Evolutionary conservation across 2,113 vertebrate species (phyloP), one percentile per base, ranked within the genome.

Genomic region (Neodontobutis hainanensis): DNA sequence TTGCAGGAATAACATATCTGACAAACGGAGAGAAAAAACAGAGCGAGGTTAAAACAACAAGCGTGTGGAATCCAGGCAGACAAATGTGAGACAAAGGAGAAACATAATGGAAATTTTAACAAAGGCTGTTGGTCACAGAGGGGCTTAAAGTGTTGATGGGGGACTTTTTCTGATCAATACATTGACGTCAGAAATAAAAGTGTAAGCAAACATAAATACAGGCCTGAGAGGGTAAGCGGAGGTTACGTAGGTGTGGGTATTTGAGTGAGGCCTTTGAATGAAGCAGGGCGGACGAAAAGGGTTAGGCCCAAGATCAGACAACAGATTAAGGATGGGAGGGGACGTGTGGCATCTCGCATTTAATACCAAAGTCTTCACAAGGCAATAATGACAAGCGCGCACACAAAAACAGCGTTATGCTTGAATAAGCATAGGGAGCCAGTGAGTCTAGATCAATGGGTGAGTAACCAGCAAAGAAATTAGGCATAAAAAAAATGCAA

Each of bases 1-100:
- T 80, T 98, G 95, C 73, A 97, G 95, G 83, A 96, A 96, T 68
- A 98, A 88, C 95, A 97, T 95, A 85, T 98, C 96, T 98, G 85
- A 61, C 32, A 42, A 38, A 14, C 10, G 14, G 40, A 19, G 55
- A 45, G 27, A 76, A 45, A 65, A 9, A n/a, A 62, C 5, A 73
- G 53, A 47, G 10, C 45, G 19, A 36, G 34, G 59, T 14, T 12
- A 44, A 32, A 51, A 27, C 19, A 27, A 27, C 8, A 32, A 43
- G 15, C 62, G 5, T 19, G n/a, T 35, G 2, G 36, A 15, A 42
- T 58, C 16, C 8, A 27, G 15, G 10, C 27, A 50, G 45, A 40
- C 7, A 45, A 55, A 53, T 6, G 6, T 16, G 10, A 68, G 2
- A 60, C 15, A 11, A 51, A 8, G 14, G 3, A 40, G 38, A 40